Evolutionary conservation across 2,113 vertebrate genomes (phyloP), one percentile per base, ranked within the genome.

Genomic region (Alexandromys fortis): DNA sequence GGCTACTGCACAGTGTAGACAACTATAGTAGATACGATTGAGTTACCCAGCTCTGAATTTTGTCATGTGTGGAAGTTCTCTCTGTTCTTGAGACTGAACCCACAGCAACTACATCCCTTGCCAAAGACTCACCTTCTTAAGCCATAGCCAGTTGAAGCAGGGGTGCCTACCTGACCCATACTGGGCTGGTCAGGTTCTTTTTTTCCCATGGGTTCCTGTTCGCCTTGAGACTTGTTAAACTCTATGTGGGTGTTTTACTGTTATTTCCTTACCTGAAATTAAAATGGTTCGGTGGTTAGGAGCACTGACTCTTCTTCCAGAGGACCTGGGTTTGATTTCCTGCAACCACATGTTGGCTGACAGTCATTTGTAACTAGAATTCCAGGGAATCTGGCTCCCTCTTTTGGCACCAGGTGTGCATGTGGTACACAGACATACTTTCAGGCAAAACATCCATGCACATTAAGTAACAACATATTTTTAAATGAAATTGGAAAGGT

Each of bases 201-300:
- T 61, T 7, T 45, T 90, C n/a, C 38, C 7, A 6, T 92, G 45
- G 33, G 61, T 72, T 86, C 33, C 19, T 86, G 0, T 4, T 58
- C 8, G 6, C 85, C 49, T 90, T 82, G 7, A 96, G 30, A 92
- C 16, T 82, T 96, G 33, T 47, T 90, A 38, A 86, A 83, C 47
- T 70, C 42, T 35, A 33, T 55, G 11, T 55, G 8, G n/a, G 38
- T 38, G 33, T 22, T 93, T 91, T 65, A 28, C 24, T 45, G 3
- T 82, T 67, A 81, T n/a, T 91, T 96, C 63, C 63, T 83, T 95
- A 65, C 12, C 45, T 97, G 95, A 47, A 38, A 91, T 75, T 81
- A 73, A 63, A 42, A 63, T 42, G n/a, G 55, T 17, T 83, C 58
- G 2, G n/a, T 83, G 81, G 55, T 83, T 83, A 82, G 35, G 55